Percentiles rank a stretch among this genome's conserved stretches.
Evolutionary conservation across 1,140 invertebrate genomes (phyloP).

Genomic region (Cydia amplana): DNA sequence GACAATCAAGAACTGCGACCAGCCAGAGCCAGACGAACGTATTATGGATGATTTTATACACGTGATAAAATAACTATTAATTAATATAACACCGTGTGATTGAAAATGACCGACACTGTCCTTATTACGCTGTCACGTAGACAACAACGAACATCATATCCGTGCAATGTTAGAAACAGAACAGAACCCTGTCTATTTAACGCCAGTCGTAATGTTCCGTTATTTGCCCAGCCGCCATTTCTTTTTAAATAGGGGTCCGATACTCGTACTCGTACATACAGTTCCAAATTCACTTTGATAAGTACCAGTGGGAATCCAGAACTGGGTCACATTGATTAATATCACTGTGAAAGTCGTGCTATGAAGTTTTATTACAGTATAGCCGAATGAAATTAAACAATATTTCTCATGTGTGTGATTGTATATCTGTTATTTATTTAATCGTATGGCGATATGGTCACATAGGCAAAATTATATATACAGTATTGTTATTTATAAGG

Average conservation of each 20-base stretch:
- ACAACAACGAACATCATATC: no score
- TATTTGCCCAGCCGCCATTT: background rate
- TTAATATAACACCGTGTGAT: no score
- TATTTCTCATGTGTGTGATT: background rate
- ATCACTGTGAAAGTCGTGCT: background rate
- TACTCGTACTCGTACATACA: background rate
- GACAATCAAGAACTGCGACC: no score
- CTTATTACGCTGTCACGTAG: no score
- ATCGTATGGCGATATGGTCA: no score
- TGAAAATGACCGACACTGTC: no score
- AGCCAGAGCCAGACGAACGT: no score
- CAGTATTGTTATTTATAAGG: no score
- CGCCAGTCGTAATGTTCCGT: background rate
- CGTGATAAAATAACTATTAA: no score
- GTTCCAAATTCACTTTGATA: conserved; percentile 8
- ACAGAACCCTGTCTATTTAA: background rate
- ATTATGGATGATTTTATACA: no score
- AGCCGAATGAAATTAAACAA: background rate
- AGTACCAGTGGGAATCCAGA: background rate
- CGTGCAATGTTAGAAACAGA: background rate
- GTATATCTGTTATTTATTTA: background rate
- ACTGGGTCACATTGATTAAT: conserved; percentile 11
- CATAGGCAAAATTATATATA: no score
- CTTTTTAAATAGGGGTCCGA: conserved; percentile 5
- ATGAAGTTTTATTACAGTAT: background rate